Conservation (phyloP, 2,797 vertebrate genomes). For the Danio jaintianensis region DNA sequence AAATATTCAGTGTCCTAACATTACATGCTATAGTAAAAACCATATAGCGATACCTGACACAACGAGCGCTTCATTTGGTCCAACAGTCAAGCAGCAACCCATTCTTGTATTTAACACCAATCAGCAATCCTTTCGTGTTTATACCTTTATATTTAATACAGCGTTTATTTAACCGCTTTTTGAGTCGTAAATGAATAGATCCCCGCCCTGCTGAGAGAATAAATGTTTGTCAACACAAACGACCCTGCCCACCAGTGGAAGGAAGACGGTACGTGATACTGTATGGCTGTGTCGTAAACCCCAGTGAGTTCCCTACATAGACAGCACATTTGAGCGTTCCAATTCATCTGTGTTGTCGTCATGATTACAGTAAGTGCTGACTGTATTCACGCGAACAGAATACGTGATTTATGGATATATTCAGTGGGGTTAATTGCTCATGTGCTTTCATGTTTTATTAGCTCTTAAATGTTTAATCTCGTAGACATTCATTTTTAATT, state of each 20-base stretch:
- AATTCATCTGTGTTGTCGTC: background rate
- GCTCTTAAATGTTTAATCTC: no score
- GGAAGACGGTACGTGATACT: conserved; percentile 1
- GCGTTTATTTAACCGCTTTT: conserved; percentile 9
- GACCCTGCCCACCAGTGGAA: conserved; percentile 41
- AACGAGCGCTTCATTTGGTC: conserved; percentile 92
- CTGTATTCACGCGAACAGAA: background rate
- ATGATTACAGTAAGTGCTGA: conserved; percentile 22
- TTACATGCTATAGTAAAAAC: background rate
- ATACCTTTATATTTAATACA: background rate
- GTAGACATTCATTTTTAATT: background rate
- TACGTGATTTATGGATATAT: background rate
- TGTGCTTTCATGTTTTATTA: background rate
- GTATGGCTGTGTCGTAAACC: background rate
- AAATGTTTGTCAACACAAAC: conserved; percentile 50
- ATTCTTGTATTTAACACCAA: conserved; percentile 67
- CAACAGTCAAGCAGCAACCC: conserved; percentile 92
- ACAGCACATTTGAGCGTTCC: background rate
- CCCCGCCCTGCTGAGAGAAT: conserved; percentile 27
- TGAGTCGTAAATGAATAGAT: background rate
- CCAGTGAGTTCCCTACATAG: background rate
- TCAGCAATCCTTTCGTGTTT: background rate
- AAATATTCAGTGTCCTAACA: background rate
- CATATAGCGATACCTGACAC: conserved; percentile 85
- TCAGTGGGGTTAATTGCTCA: background rate